Evolutionary conservation across 2,888 invertebrate genomes (phyloP), one percentile per base, ranked within the genome.

Genomic region (Phyllotreta cruciferae): DNA sequence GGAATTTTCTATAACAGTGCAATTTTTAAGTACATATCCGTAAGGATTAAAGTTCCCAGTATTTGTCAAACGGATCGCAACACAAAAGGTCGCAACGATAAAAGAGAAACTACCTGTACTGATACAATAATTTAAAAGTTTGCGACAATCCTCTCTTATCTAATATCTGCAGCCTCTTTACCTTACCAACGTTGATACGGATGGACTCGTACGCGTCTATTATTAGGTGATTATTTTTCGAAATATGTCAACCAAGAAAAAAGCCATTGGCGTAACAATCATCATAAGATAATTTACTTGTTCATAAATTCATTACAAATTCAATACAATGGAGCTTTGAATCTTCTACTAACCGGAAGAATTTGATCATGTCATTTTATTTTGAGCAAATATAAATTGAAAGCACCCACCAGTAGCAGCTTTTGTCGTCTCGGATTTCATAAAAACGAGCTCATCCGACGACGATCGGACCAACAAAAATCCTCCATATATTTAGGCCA

Each of bases 401-500:
- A n/a, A 14, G 34, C 38, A 56, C 37, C 50, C 58, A 52, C 55
- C 62, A 70, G 24, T 38, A 24, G 47, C 24, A 24, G 37, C 45
- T 38, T 9, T 9, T 14, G 14, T n/a, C 42, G 4, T 44, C 42
- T 58, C 50, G 13, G 36, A 13, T 58, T 58, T 58, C 58, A 58
- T 58, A 60, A 60, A 60, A 60, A 60, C 44, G n/a, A 57, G 49
- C 44, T 49, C 56, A 47, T 55, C 37, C 53, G 7, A 36, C 41
- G 36, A 54, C 44, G 60, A 56, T 50, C 36, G 44, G 10, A 37
- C 57, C 58, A 52, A 57, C 55, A 13, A 56, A 64, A 58, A 53
- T 58, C 58, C 38, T 49, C 47, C 60, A 66, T 63, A 77, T 77
- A 78, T 77, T 78, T 74, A 75, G 78, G 76, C 75, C 77, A 52